Evolutionary conservation across 2,113 vertebrate genomes (phyloP).

Genomic region (Hippolais icterina): DNA sequence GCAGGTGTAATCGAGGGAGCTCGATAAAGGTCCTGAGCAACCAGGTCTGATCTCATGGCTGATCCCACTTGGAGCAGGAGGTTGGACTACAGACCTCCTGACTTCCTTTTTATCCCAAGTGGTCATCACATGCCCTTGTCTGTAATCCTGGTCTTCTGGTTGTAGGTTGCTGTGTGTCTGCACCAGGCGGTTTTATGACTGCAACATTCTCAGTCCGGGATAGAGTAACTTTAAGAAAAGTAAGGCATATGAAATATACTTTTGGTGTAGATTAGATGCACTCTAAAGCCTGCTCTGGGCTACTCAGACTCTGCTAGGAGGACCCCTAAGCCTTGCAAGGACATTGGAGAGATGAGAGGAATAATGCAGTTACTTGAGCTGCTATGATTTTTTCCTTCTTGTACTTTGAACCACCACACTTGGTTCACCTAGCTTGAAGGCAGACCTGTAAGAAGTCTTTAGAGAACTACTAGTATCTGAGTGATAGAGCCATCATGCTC

Average conservation of each 20-base stretch:
- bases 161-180: neutral
- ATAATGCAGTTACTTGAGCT: neutral
- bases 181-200: neutral
- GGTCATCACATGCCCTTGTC: neutral
- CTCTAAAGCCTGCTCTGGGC: neutral
- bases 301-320: neutral
- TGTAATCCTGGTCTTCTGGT: neutral
- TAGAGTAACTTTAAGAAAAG: neutral
- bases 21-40: neutral
- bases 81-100: neutral
- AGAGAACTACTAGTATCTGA: neutral
- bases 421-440: neutral
- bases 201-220: neutral
- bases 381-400: neutral
- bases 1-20: rapidly evolving
- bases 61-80: neutral
- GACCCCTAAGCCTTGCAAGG: neutral
- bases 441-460: neutral
- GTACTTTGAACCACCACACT: neutral
- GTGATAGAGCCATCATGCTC: neutral
- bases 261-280: neutral
- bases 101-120: neutral
- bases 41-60: neutral
- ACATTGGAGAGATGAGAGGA: neutral
- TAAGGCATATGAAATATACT: rapidly evolving